Percentiles rank a stretch among this genome's conserved stretches.
phyloP scores from a whole-genome alignment of 2,797 vertebrate species.

The Molossus molossus region DNA sequence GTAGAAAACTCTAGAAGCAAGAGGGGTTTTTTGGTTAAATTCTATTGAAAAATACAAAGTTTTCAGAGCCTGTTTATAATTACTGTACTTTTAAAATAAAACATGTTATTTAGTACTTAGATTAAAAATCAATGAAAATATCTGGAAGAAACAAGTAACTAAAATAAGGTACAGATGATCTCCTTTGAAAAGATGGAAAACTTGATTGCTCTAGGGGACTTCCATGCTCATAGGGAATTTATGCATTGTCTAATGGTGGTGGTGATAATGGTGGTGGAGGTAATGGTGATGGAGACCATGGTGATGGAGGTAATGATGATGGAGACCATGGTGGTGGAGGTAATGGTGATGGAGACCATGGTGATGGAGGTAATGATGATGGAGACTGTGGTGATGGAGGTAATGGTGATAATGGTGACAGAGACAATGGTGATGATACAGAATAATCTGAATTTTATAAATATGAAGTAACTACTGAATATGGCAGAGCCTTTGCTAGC shows the following conservation, averaged over 20 bases:
- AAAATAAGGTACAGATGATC: neutral
- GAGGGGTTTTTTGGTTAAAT: constrained; percentile 5
- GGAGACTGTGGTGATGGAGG: too few relatives aligned
- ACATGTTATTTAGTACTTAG: neutral
- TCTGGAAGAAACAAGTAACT: neutral
- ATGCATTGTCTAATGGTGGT: neutral
- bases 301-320: too few relatives aligned
- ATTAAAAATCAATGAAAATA: neutral
- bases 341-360: too few relatives aligned
- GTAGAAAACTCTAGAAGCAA: neutral
- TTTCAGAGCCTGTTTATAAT: constrained; percentile 16
- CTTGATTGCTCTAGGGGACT: neutral
- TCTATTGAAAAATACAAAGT: neutral
- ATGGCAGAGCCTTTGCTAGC: neutral
- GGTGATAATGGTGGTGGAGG: too few relatives aligned
- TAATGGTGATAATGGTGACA: too few relatives aligned
- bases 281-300: too few relatives aligned
- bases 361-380: too few relatives aligned
- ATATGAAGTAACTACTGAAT: neutral
- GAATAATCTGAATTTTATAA: neutral
- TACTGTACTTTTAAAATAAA: neutral
- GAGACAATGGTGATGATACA: fast-evolving
- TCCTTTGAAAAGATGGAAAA: neutral
- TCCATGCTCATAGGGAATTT: neutral
- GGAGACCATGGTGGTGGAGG: too few relatives aligned